A percentile compares a stretch with the other conserved stretches of the same genome.
phyloP scores from a whole-genome alignment of 2,113 vertebrate species.

The Pycnonotus jocosus region DNA sequence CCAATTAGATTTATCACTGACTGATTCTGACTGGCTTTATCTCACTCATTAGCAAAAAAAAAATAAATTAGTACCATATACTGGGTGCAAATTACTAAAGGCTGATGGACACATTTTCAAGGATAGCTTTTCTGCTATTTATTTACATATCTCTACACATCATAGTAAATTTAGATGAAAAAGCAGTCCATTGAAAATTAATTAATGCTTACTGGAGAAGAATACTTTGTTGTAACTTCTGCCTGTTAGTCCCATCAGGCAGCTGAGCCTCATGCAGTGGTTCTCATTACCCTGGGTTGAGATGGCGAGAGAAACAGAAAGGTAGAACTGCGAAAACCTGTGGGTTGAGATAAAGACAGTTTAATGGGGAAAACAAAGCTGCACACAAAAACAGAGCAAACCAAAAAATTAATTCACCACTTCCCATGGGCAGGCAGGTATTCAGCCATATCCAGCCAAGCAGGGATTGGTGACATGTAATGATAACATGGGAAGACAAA shows the following conservation, averaged over 20 bases:
- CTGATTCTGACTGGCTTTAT: not conserved
- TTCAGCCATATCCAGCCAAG: not conserved
- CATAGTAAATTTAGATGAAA: not conserved
- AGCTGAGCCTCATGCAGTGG: not conserved
- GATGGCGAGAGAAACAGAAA: accelerated
- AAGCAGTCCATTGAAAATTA: not conserved
- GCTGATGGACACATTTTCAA: not conserved
- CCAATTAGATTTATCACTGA: not conserved
- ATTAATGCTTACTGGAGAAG: not conserved
- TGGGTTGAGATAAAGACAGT: not conserved
- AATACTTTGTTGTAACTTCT: not conserved
- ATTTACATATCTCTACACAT: not conserved
- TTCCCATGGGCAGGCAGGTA: not conserved
- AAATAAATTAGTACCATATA: not conserved
- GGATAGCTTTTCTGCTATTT: not conserved
- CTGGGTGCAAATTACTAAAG: not conserved
- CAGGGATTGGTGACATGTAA: accelerated
- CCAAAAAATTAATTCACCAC: not conserved
- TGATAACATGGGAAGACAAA: accelerated
- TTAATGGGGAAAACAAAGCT: not conserved
- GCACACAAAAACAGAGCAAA: not conserved
- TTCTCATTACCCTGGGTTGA: accelerated
- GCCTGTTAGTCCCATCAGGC: not conserved
- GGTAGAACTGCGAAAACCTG: not conserved
- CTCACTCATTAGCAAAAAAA: not conserved